Evolutionary conservation across 2,888 invertebrate species (phyloP).

Genomic region (Euproctis similis): DNA sequence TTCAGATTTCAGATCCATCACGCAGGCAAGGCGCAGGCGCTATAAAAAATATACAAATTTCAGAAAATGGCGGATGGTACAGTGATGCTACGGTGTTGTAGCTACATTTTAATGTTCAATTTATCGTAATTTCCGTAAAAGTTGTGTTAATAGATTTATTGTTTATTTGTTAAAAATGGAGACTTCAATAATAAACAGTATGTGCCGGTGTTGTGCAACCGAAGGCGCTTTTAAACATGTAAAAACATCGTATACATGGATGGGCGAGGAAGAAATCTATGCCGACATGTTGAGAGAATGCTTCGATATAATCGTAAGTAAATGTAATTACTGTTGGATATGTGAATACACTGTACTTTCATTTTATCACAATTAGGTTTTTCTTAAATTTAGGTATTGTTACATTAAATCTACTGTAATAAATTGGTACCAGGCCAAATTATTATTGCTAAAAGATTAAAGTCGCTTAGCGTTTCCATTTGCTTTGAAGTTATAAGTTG

Average conservation of each 20-base stretch:
- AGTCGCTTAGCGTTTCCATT: too few species aligned
- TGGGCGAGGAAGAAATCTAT: constrained; percentile 64
- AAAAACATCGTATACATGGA: constrained; percentile 54
- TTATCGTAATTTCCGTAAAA: constrained; percentile 13
- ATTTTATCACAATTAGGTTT: too few species aligned
- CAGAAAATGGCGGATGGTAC: constrained; percentile 63
- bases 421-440: too few species aligned
- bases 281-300: constrained; percentile 62
- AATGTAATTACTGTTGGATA: too few species aligned
- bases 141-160: constrained; percentile 14
- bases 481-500: too few species aligned
- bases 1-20: too few species aligned
- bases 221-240: constrained; percentile 63
- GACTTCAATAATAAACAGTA: constrained; percentile 36
- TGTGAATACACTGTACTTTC: too few species aligned
- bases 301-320: constrained; percentile 59
- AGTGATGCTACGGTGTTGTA: constrained; percentile 19
- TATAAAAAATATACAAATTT: constrained; percentile 7
- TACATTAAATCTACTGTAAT: too few species aligned
- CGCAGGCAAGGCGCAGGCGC: too few species aligned
- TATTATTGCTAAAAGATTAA: too few species aligned
- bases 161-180: constrained; percentile 43
- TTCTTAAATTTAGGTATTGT: too few species aligned
- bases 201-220: constrained; percentile 67
- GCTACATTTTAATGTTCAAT: constrained; percentile 36